phyloP scores from a whole-genome alignment of 2,797 vertebrate genomes.

The Borostomias antarcticus region DNA sequence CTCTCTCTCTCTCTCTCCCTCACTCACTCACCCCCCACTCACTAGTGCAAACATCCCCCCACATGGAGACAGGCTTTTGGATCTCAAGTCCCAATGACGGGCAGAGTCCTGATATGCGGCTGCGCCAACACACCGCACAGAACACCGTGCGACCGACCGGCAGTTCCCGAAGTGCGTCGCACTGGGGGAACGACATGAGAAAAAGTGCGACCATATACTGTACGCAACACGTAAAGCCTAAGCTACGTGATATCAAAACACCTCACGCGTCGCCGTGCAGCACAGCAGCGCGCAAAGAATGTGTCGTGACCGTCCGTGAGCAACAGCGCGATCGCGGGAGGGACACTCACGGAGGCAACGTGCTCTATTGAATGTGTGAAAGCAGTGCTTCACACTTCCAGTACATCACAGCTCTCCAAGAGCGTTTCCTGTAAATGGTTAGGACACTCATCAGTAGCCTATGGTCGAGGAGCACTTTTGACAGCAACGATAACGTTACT shows the following conservation, averaged over 20 bases:
- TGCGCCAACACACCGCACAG: conserved; percentile 34
- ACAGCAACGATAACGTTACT: neutral
- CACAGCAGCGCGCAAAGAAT: conserved; percentile 4
- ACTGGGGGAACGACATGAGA: neutral
- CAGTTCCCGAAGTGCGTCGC: neutral
- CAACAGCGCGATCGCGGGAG: conserved; percentile 12
- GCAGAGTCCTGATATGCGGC: conserved; percentile 55
- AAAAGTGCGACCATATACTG: neutral
- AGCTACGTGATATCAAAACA: conserved; percentile 5
- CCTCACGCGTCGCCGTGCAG: conserved; percentile 52
- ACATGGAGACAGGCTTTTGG: conserved; percentile 60
- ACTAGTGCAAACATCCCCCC: conserved; percentile 67
- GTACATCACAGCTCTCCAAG: conserved; percentile 23
- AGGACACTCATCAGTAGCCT: conserved; percentile 13
- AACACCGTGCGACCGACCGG: neutral
- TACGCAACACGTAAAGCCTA: neutral
- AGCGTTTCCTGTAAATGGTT: conserved; percentile 24
- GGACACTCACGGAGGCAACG: conserved; percentile 31
- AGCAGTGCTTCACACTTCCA: conserved; percentile 21
- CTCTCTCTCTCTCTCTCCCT: conserved; percentile 23
- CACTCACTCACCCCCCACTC: conserved; percentile 26
- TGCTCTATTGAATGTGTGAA: conserved; percentile 38
- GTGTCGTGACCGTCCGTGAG: neutral
- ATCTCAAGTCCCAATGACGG: conserved; percentile 61
- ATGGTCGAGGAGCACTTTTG: neutral